A percentile compares a stretch with the other conserved stretches of the same genome.
phyloP scores from a whole-genome alignment of 2,113 vertebrate genomes.

The Leptobrachium ailaonicum region DNA sequence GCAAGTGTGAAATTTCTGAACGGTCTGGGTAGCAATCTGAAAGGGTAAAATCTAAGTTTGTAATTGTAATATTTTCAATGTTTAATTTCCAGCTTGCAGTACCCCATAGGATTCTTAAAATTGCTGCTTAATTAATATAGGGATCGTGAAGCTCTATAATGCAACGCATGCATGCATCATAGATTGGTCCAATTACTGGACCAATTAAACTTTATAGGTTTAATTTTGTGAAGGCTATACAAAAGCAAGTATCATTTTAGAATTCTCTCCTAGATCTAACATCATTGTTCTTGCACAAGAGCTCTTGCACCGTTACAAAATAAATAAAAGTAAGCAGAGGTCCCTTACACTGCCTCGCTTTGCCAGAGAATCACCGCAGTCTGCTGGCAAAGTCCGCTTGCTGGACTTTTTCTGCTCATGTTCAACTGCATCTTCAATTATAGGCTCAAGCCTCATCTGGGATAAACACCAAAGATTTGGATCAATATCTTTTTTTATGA shows the following conservation, averaged over 20 bases:
- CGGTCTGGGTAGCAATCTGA: too few relatives aligned
- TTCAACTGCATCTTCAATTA: conserved; percentile 96
- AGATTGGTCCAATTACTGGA: too few relatives aligned
- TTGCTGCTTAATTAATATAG: too few relatives aligned
- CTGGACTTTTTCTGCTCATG: conserved; percentile 99
- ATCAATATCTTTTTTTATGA: conserved; percentile 77
- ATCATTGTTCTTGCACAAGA: conserved; percentile 67
- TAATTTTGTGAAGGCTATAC: not conserved
- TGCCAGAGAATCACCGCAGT: conserved; percentile 98
- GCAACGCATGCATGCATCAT: too few relatives aligned
- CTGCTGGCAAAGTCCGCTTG: conserved; percentile 97
- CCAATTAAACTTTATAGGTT: too few relatives aligned
- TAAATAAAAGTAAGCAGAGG: conserved; percentile 69
- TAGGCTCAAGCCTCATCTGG: conserved; percentile 97
- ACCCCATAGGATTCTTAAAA: too few relatives aligned
- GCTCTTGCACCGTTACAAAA: conserved; percentile 72
- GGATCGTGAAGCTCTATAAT: too few relatives aligned
- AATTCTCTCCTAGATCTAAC: conserved; percentile 79
- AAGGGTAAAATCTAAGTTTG: too few relatives aligned
- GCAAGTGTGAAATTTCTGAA: too few relatives aligned
- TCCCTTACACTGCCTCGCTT: conserved; percentile 98
- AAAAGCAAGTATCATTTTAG: conserved; percentile 27
- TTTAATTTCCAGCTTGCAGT: too few relatives aligned
- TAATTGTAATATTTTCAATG: too few relatives aligned
- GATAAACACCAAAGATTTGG: conserved; percentile 81